These are phyloP conservation scores for Hystrix brachyura DNA, from an alignment of 2,113 vertebrate genomes.

Conservation along the genomic window DNA sequence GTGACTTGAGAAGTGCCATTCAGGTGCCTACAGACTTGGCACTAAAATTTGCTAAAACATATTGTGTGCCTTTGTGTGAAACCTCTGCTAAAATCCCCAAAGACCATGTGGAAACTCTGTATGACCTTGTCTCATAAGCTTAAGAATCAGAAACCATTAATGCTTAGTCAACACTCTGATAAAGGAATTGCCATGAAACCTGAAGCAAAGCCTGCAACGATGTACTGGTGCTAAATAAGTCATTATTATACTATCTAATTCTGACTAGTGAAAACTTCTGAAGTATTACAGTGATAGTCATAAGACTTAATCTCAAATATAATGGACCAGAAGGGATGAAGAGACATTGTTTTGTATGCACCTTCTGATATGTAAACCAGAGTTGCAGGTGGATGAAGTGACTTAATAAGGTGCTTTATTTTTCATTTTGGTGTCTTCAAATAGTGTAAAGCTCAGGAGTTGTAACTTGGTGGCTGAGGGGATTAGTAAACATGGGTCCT, in stretches of 20 bases:
- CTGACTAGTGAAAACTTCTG: no score
- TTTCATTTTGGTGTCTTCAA: background rate
- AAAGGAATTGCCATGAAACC: conserved; percentile 88
- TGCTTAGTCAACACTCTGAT: conserved; percentile 93
- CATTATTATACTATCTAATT: background rate
- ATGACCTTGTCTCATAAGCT: conserved; percentile 98
- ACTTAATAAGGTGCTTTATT: background rate
- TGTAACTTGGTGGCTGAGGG: background rate
- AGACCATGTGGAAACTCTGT: conserved; percentile 97
- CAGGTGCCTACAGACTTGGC: conserved; percentile 95
- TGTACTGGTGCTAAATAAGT: conserved; percentile 92
- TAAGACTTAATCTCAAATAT: no score
- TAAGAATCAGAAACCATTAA: conserved; percentile 96
- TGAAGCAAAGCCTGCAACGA: conserved; percentile 86
- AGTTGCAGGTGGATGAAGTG: background rate
- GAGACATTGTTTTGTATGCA: background rate
- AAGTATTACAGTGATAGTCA: no score
- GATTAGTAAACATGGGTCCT: background rate
- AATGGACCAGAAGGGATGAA: no score
- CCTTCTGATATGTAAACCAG: background rate
- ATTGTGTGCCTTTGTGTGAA: conserved; percentile 97
- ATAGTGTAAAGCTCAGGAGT: no score
- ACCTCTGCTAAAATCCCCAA: conserved; percentile 95
- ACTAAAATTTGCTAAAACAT: conserved; percentile 96
- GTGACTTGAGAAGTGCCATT: conserved; percentile 93